phyloP scores from a whole-genome alignment of 2,797 vertebrate genomes.

The Macroramphosus scolopax region DNA sequence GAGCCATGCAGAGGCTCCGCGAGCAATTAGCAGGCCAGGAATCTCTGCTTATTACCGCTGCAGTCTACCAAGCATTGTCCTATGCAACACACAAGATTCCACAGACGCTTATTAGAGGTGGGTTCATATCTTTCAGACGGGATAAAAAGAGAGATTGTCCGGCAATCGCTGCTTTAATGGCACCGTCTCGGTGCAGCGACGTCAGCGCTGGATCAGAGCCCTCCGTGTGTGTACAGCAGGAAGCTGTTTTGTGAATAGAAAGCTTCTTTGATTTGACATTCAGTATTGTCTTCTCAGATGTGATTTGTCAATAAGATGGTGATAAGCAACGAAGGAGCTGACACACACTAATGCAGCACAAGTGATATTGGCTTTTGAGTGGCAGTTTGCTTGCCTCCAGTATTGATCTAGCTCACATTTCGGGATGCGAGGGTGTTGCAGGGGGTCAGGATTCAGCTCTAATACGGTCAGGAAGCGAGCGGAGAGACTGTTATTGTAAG shows the following conservation, averaged over 20 bases:
- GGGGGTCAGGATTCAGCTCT: conserved; percentile 29
- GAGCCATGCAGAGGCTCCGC: conserved; percentile 70
- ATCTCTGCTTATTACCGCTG: conserved; percentile 71
- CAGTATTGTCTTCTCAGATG: conserved; percentile 54
- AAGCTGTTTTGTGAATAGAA: conserved; percentile 19
- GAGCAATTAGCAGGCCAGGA: conserved; percentile 76
- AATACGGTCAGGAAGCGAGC: conserved; percentile 38
- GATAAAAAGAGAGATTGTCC: conserved; percentile 30
- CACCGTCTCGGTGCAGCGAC: not conserved
- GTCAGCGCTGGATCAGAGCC: too few species aligned
- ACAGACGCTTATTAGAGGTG: conserved; percentile 55
- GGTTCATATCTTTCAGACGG: conserved; percentile 45
- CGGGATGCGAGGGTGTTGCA: conserved; percentile 18
- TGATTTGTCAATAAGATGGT: conserved; percentile 64
- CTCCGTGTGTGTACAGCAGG: not conserved
- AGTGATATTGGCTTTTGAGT: conserved; percentile 64
- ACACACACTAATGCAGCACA: conserved; percentile 59
- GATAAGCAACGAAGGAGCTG: conserved; percentile 61
- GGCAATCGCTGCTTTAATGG: conserved; percentile 21
- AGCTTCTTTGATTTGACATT: conserved; percentile 58
- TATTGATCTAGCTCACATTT: conserved; percentile 63
- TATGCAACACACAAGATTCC: conserved; percentile 50
- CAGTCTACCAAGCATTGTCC: conserved; percentile 55
- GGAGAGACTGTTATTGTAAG: conserved; percentile 23
- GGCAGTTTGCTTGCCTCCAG: conserved; percentile 48